Conservation (phyloP, 2,113 vertebrate genomes). For the Chaenocephalus aceratus region DNA sequence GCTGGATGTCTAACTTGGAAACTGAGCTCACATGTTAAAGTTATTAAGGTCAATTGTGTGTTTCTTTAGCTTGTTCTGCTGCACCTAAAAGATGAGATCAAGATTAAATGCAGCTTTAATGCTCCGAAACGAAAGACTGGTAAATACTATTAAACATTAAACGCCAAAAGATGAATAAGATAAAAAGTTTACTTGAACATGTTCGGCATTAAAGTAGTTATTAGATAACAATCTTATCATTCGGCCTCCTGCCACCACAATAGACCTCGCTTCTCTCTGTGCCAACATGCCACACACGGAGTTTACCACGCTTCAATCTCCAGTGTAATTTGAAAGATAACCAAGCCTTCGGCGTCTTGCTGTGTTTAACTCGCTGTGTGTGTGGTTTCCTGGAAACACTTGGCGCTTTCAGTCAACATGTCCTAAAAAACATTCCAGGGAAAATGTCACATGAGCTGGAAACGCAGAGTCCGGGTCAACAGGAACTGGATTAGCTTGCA, state of each 20-base stretch:
- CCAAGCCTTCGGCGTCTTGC: not conserved
- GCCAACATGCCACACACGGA: not conserved
- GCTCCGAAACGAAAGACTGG: not conserved
- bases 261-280: not conserved
- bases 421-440: not conserved
- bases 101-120: not conserved
- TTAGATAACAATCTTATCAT: not conserved
- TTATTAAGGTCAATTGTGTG: not conserved
- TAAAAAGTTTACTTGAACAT: not conserved
- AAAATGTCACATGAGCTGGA: slow-evolving; percentile 49
- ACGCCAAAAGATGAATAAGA: not conserved
- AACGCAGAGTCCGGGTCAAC: slow-evolving; percentile 21
- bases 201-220: not conserved
- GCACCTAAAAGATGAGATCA: not conserved
- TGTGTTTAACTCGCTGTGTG: slow-evolving; percentile 13
- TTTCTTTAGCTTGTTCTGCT: not conserved
- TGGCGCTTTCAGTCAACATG: not conserved
- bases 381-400: slow-evolving; percentile 50
- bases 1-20: not conserved
- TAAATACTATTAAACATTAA: not conserved
- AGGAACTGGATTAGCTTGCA: slow-evolving; percentile 42
- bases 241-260: not conserved
- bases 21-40: not conserved
- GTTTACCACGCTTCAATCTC: not conserved
- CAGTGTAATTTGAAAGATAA: slow-evolving; percentile 13